Base-by-base conservation (phyloP, 1,140 invertebrate species). In the Popillia japonica region DNA sequence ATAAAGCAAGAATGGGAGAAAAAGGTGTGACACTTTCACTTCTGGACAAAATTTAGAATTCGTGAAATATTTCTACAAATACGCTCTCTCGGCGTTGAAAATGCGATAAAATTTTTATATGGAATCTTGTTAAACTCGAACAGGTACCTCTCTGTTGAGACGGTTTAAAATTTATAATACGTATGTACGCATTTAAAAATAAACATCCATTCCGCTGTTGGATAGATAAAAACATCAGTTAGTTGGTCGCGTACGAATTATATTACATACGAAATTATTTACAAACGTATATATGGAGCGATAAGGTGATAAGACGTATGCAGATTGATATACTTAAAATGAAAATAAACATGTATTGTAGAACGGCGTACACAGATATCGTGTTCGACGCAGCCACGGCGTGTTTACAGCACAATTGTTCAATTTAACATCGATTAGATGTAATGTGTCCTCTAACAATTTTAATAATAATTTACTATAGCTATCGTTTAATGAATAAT, bases 391-490 rank as follows among this genome's bases (percentile, higher is more conserved):
- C 6, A 6, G 6, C 6, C 10, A 42, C 10, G 6, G 44, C 3
- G 11, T 48, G 44, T 48, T 48, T 48, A 48, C 11, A 48, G 44
- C 4, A 48, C 44, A 48, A 48, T 48, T 48, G 44, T 48, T 48
- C 44, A 48, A 48, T 48, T 48, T 48, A 48, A 48, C 44, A n/a
- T n/a, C 44, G 44, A 48, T 48, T 48, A n/a, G 17, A 48, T n/a
- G 44, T 48, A 48, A 48, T 48, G 11, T 14, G 11, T 11, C 44
- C 44, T 48, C 17, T 14, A 48, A 48, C 44, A 48, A 48, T 48
- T 11, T n/a, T 48, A 48, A 48, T 48, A 48, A n/a, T n/a, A n/a
- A n/a, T n/a, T n/a, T n/a, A n/a, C n/a, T n/a, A n/a, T n/a, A n/a
- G n/a, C n/a, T n/a, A n/a, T n/a, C n/a, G n/a, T n/a, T n/a, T n/a